These are phyloP conservation scores for Julus scanicus DNA, from an alignment of 2,888 invertebrate species.

Conservation along the genomic window DNA sequence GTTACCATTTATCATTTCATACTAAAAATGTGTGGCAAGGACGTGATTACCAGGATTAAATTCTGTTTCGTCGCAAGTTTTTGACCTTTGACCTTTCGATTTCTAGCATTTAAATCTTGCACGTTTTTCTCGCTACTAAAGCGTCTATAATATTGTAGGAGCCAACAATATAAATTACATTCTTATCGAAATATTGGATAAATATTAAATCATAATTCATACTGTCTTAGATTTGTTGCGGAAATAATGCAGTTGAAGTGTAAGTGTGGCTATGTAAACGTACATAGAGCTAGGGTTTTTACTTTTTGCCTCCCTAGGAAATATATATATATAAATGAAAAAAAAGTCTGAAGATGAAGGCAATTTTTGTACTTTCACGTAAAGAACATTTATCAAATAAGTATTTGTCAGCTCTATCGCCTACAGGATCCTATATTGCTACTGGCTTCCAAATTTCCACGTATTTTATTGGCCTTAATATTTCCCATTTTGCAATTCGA, in stretches of 20 bases:
- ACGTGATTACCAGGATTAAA: conserved; percentile 22
- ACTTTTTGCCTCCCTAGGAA: background rate
- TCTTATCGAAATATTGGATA: conserved; percentile 47
- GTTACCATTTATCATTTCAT: background rate
- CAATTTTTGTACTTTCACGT: conserved; percentile 43
- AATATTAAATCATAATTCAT: conserved; percentile 47
- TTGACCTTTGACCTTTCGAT: conserved; percentile 19
- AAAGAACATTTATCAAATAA: conserved; percentile 21
- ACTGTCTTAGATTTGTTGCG: conserved; percentile 16
- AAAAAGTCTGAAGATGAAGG: conserved; percentile 4
- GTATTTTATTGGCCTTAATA: conserved; percentile 43
- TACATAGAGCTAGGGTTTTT: background rate
- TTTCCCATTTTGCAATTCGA: conserved; percentile 43
- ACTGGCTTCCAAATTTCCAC: background rate
- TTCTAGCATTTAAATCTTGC: background rate
- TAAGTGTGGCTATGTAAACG: background rate
- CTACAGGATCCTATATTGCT: conserved; percentile 13
- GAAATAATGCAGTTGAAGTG: background rate
- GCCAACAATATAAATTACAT: background rate
- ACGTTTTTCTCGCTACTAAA: background rate
- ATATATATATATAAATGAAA: background rate
- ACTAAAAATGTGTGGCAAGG: background rate
- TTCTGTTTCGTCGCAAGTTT: background rate
- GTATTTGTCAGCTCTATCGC: conserved; percentile 40
- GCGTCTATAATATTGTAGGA: background rate